These are phyloP conservation scores for Tachuris rubrigastra DNA, from an alignment of 2,113 vertebrate genomes.

Conservation along the genomic window DNA sequence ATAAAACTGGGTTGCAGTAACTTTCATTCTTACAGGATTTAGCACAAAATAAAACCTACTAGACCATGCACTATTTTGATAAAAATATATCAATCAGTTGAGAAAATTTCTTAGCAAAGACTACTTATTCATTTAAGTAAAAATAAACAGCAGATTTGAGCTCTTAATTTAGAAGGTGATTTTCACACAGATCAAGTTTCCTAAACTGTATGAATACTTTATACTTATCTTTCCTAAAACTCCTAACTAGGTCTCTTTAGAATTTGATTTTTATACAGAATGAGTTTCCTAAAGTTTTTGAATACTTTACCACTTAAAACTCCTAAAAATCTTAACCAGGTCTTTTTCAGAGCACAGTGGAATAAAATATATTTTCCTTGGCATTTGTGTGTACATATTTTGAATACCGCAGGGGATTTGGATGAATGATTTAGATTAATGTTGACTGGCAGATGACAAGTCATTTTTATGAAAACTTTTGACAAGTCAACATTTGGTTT, in stretches of 20 bases:
- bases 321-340: not conserved
- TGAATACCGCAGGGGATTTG: not conserved
- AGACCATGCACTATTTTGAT: not conserved
- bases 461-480: conserved; percentile 1
- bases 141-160: not conserved
- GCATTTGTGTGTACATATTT: not conserved
- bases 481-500: not conserved
- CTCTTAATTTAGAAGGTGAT: not conserved
- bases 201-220: not conserved
- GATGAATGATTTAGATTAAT: conserved; percentile 17
- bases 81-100: not conserved
- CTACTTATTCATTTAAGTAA: not conserved
- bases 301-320: not conserved
- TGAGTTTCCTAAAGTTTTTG: not conserved
- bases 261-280: not conserved
- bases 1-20: not conserved
- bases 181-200: not conserved
- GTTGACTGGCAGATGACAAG: conserved; percentile 4
- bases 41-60: not conserved
- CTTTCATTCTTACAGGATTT: not conserved
- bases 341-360: not conserved
- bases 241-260: not conserved
- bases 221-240: not conserved
- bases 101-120: not conserved
- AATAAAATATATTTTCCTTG: conserved; percentile 11